phyloP scores from a whole-genome alignment of 2,797 vertebrate genomes.

The Gadopsis bispinosus region DNA sequence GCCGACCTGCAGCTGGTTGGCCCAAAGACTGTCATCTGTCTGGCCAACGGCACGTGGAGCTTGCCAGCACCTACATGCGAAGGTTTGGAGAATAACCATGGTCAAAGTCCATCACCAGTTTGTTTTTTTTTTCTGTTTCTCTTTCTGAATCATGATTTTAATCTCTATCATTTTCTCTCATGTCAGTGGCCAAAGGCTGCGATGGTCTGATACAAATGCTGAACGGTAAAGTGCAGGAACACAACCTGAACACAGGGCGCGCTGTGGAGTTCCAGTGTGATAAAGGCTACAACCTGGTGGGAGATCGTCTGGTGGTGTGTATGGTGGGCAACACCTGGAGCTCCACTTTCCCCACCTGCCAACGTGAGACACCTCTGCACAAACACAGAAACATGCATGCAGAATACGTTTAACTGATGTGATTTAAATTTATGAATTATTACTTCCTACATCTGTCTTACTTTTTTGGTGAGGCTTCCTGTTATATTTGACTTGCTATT shows the following conservation, averaged over 20 bases:
- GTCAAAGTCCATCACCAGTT: too few relatives aligned
- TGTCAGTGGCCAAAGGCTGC: conserved; percentile 84
- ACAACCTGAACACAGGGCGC: conserved; percentile 85
- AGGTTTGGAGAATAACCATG: conserved; percentile 57
- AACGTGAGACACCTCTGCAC: conserved; percentile 85
- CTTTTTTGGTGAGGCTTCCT: neutral
- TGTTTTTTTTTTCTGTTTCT: neutral
- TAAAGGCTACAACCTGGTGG: conserved; percentile 90
- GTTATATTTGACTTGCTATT: neutral
- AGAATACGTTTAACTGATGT: neutral
- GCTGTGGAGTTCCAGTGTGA: conserved; percentile 89
- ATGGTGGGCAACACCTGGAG: conserved; percentile 89
- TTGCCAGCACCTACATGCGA: conserved; percentile 89
- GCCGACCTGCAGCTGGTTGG: conserved; percentile 85
- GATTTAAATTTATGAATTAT: neutral
- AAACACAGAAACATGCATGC: neutral
- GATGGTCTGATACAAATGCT: conserved; percentile 80
- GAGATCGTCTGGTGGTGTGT: conserved; percentile 86
- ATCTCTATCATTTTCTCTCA: neutral
- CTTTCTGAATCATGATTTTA: neutral
- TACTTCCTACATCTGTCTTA: neutral
- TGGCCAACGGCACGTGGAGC: conserved; percentile 90
- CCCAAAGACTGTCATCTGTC: conserved; percentile 85
- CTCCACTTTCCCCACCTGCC: conserved; percentile 89
- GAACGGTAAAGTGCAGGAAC: conserved; percentile 87